Evolutionary conservation across 2,113 vertebrate species (phyloP).

Genomic region (Ailurus styani): DNA sequence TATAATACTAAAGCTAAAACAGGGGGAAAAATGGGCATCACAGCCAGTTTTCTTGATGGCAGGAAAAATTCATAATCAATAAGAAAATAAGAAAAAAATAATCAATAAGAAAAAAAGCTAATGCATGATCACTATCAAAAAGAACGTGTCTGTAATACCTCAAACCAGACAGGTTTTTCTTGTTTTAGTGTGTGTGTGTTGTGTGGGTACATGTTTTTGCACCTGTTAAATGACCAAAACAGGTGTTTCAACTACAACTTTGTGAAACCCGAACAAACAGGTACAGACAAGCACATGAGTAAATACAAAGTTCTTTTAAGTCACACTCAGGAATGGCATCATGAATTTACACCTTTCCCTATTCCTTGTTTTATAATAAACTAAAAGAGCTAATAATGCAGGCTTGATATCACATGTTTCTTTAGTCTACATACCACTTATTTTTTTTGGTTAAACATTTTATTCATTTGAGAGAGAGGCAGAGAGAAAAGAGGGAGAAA

Average conservation of each 20-base stretch:
- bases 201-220: neutral
- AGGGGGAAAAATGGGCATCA: neutral
- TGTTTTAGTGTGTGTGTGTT: neutral
- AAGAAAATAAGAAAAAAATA: neutral
- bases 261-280: slow-evolving; percentile 24
- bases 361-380: slow-evolving; percentile 4
- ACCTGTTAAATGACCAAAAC: slow-evolving; percentile 36
- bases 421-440: neutral
- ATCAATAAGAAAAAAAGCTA: slow-evolving; percentile 34
- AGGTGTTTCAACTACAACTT: slow-evolving; percentile 43
- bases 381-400: neutral
- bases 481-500: too few species aligned
- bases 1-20: slow-evolving; percentile 10
- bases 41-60: neutral
- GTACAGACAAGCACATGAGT: slow-evolving; percentile 19
- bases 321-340: neutral
- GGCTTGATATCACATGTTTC: neutral
- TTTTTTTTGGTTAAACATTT: neutral
- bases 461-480: neutral
- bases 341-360: neutral
- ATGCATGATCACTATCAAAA: neutral
- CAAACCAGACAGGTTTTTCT: slow-evolving; percentile 43
- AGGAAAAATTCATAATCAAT: slow-evolving; percentile 9
- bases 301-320: slow-evolving; percentile 13
- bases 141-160: neutral